Conservation (phyloP, 2,113 vertebrate species). For the Plecturocebus donacophilus region DNA sequence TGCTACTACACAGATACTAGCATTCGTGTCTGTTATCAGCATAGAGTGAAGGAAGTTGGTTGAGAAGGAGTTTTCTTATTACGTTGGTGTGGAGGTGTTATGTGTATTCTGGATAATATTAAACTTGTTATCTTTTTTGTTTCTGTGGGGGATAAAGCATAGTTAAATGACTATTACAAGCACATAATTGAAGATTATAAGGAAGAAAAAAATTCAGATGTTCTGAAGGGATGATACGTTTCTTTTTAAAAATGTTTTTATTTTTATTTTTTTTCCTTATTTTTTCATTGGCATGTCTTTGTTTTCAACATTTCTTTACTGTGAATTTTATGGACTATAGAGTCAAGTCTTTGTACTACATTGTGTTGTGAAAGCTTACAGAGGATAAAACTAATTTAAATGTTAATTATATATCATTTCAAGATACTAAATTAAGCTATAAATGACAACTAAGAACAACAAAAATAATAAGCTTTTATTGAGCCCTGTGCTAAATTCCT, state of each 20-base stretch:
- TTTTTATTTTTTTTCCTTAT: too few species aligned
- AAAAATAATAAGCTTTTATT: neutral
- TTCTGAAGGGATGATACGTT: neutral
- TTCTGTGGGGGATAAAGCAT: neutral
- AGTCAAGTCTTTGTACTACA: neutral
- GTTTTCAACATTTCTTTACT: neutral
- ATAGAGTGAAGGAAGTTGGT: neutral
- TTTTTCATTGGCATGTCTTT: too few species aligned
- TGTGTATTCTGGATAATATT: neutral
- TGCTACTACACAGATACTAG: neutral
- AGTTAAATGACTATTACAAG: neutral
- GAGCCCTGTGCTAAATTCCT: neutral
- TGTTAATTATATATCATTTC: neutral
- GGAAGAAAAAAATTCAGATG: neutral
- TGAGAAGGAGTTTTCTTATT: neutral
- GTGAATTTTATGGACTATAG: neutral
- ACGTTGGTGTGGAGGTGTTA: neutral
- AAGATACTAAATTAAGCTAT: constrained; percentile 14
- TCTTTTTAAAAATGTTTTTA: neutral
- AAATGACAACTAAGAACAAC: neutral
- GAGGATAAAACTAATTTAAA: neutral
- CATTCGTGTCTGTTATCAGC: neutral
- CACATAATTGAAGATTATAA: neutral
- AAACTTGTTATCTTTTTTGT: neutral
- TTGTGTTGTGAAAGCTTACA: neutral